Evolutionary conservation across 1,140 invertebrate genomes (phyloP), one percentile per base, ranked within the genome.

Genomic region (Dermatophagoides farinae): DNA sequence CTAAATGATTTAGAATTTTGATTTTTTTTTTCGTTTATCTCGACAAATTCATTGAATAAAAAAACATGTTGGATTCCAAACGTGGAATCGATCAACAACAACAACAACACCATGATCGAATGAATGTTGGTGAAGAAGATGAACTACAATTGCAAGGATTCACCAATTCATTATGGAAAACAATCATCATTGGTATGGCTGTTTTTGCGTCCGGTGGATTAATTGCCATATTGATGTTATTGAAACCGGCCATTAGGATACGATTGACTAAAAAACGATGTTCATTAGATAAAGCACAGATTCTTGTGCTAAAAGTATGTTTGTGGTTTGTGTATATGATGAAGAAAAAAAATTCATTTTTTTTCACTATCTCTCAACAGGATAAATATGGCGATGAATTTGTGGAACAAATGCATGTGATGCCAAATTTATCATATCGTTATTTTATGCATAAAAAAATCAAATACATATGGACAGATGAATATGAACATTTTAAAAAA

Each of bases 241-340:
- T 62, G 62, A 49, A 40, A 39, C 60, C 60, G 31, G 14, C 47
- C 5, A 46, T 67, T 5, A 40, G 52, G n/a, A 57, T 65, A 38
- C 40, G 49, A 16, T 44, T 63, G 0, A 88, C 84, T 1, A 82
- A 85, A 67, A 71, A 70, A 31, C 74, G 74, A 64, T 87, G 84
- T 67, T 70, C 78, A 46, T 75, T 93, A 38, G 75, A 76, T 47
- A 67, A 75, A 11, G 87, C 88, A 1, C 79, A 83, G 31, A 81
- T 81, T 70, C 76, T 92, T 46, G 71, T 92, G n/a, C 76, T 91
- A 64, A 77, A 81, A 67, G 83, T 84, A 76, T 76, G 76, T 47
- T n/a, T n/a, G n/a, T n/a, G n/a, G n/a, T n/a, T n/a, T n/a, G n/a
- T n/a, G n/a, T n/a, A n/a, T n/a, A n/a, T n/a, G n/a, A n/a, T n/a